These are phyloP conservation scores for Stenchaetothrips biformis DNA, from an alignment of 2,888 invertebrate species.

Conservation along the genomic window DNA sequence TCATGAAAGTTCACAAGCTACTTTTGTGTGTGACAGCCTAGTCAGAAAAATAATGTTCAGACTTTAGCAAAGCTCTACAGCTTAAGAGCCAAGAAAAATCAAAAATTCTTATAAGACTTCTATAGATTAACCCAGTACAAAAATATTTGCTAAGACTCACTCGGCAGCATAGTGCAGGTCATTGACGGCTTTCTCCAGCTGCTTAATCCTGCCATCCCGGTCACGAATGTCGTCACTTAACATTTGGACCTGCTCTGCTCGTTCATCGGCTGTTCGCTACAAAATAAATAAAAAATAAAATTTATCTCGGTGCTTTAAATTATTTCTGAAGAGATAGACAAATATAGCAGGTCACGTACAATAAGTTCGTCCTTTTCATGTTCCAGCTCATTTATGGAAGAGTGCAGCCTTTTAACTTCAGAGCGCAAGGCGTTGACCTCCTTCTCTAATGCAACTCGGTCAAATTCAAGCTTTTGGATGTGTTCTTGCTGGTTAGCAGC, in stretches of 20 bases:
- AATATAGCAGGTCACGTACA: constrained; percentile 44
- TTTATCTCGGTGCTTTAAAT: too few species aligned
- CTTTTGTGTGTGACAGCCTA: not conserved
- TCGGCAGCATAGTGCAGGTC: constrained; percentile 1
- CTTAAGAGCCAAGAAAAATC: not conserved
- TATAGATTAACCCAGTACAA: not conserved
- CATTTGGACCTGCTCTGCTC: constrained; percentile 18
- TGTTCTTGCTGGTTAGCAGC: constrained; percentile 56
- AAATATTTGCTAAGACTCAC: not conserved
- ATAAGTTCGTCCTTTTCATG: constrained; percentile 63
- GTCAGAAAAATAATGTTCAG: not conserved
- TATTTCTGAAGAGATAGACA: too few species aligned
- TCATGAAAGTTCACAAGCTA: not conserved
- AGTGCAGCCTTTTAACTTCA: constrained; percentile 59
- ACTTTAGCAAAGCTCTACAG: not conserved
- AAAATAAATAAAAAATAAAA: too few species aligned
- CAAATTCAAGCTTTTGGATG: constrained; percentile 54
- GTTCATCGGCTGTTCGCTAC: not conserved
- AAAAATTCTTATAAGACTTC: not conserved
- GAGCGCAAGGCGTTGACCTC: constrained; percentile 57
- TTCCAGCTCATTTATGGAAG: constrained; percentile 60
- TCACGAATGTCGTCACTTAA: not conserved
- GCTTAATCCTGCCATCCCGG: not conserved
- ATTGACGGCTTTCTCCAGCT: not conserved
- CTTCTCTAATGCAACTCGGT: constrained; percentile 55